A percentile compares a stretch with the other conserved stretches of the same genome.
Conservation (phyloP, 2,797 vertebrate genomes). For the Forpus xanthops region DNA sequence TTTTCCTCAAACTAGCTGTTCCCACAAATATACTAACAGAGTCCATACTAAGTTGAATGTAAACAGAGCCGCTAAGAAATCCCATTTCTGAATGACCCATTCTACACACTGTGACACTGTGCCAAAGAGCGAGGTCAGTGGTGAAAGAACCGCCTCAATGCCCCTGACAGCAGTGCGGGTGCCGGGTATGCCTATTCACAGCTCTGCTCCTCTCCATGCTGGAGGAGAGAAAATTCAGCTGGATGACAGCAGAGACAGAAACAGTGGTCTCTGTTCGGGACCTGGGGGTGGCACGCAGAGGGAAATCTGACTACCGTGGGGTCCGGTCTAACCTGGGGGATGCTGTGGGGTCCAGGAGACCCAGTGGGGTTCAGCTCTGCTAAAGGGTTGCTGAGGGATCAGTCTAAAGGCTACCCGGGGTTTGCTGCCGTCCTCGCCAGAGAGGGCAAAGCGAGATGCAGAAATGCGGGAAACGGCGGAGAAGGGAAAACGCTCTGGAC, state of each 20-base stretch:
- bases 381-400: not conserved
- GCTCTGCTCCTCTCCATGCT: not conserved
- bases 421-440: not conserved
- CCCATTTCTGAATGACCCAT: not conserved
- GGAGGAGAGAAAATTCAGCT: not conserved
- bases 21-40: not conserved
- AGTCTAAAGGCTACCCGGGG: not conserved
- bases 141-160: not conserved
- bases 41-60: not conserved
- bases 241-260: not conserved
- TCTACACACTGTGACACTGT: not conserved
- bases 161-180: not conserved
- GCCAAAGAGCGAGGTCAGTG: not conserved
- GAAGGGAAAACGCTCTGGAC: not conserved
- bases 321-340: not conserved
- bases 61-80: not conserved
- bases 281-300: not conserved
- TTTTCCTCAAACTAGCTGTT: constrained; percentile 15
- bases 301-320: not conserved
- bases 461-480: not conserved
- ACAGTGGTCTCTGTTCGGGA: not conserved
- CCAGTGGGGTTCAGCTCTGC: not conserved
- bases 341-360: not conserved
- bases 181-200: not conserved
- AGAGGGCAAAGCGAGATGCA: not conserved